Evolutionary conservation across 2,113 vertebrate genomes (phyloP).

Genomic region (Bubo blakistoni): DNA sequence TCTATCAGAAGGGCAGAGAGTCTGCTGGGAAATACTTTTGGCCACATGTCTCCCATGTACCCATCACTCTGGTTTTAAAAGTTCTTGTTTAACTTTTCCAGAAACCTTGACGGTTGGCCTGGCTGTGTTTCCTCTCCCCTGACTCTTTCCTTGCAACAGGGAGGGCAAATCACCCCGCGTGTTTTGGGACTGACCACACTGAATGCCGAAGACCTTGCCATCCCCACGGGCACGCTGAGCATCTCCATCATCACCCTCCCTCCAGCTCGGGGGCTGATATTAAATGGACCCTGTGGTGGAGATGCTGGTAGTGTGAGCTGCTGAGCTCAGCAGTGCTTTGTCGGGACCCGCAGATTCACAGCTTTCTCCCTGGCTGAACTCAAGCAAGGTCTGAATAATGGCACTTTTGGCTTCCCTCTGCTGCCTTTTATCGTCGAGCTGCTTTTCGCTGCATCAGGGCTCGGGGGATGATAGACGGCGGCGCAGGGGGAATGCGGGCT

Average conservation of each 20-base stretch:
- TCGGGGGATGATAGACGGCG: background rate
- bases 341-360: constrained; percentile 1
- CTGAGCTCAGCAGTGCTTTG: constrained; percentile 40
- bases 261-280: constrained; percentile 53
- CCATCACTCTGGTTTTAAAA: background rate
- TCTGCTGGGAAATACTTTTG: background rate
- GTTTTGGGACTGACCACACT: constrained; percentile 47
- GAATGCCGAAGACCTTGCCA: constrained; percentile 59
- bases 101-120: background rate
- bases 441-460: background rate
- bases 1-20: background rate
- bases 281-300: constrained; percentile 52
- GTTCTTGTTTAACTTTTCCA: background rate
- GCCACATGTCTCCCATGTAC: background rate
- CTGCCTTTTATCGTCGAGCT: background rate
- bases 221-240: constrained; percentile 37
- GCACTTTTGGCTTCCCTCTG: background rate
- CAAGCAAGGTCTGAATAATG: constrained; percentile 14
- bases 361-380: constrained; percentile 71
- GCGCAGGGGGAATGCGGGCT: background rate
- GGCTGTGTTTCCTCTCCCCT: background rate
- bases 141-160: background rate
- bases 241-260: constrained; percentile 31
- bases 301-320: constrained; percentile 14
- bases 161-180: constrained; percentile 61